phyloP scores from a whole-genome alignment of 2,888 invertebrate genomes.

The Gymnoscelis rufifasciata region DNA sequence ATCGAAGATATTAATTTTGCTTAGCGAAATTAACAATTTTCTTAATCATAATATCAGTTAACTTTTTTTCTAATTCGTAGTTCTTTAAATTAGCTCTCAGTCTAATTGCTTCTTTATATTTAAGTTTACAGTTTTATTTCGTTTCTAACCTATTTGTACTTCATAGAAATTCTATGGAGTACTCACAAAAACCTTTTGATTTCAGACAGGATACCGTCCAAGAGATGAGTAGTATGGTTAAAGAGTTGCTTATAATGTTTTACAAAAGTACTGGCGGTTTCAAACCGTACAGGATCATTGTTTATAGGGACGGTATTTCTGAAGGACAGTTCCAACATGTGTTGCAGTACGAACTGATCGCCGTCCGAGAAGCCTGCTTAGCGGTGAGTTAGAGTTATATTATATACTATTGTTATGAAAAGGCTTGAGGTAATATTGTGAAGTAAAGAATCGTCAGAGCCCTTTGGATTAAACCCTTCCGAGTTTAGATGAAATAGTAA shows the following conservation, averaged over 20 bases:
- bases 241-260: slow-evolving; percentile 98
- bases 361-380: slow-evolving; percentile 97
- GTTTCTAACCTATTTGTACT: slow-evolving; percentile 17
- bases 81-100: too few species aligned
- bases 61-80: too few species aligned
- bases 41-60: too few species aligned
- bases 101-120: slow-evolving; percentile 1
- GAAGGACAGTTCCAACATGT: slow-evolving; percentile 99
- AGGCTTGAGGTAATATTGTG: not conserved
- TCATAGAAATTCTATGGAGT: slow-evolving; percentile 20
- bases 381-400: slow-evolving; percentile 50
- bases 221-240: slow-evolving; percentile 99
- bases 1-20: too few species aligned
- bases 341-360: slow-evolving; percentile 97
- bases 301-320: slow-evolving; percentile 99
- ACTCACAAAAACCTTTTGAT: slow-evolving; percentile 25
- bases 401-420: too few species aligned
- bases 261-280: slow-evolving; percentile 99
- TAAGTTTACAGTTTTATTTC: slow-evolving; percentile 15
- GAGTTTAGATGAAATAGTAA: too few species aligned
- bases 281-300: slow-evolving; percentile 99
- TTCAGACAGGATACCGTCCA: slow-evolving; percentile 97
- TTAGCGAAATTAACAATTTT: too few species aligned
- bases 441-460: too few species aligned
- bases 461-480: too few species aligned